Conservation (phyloP, 30 jellyfish, hydroid and myxozoan genomes). For the Chironex yamaguchii region DNA sequence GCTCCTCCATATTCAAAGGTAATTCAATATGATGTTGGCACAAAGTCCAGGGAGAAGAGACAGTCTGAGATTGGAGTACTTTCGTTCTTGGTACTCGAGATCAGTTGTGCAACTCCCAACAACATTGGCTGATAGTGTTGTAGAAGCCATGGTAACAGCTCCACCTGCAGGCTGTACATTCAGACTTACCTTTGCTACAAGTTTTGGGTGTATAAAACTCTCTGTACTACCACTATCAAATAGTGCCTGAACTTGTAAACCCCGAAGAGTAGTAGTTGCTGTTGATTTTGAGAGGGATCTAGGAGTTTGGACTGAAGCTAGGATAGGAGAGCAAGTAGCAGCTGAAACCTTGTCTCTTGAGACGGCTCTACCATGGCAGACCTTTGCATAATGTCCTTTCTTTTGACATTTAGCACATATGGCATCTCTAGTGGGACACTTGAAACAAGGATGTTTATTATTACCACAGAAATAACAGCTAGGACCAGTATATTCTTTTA, state of each 20-base stretch:
- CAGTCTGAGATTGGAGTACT: neutral
- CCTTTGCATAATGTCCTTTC: slow-evolving; percentile 59
- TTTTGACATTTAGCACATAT: slow-evolving; percentile 59
- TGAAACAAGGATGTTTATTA: slow-evolving; percentile 21
- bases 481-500: neutral
- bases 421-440: slow-evolving; percentile 74
- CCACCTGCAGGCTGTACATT: slow-evolving; percentile 1
- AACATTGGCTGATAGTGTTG: slow-evolving; percentile 31
- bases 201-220: slow-evolving; percentile 33
- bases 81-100: neutral
- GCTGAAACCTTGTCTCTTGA: slow-evolving; percentile 39
- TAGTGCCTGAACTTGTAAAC: slow-evolving; percentile 15
- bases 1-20: slow-evolving; percentile 54
- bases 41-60: slow-evolving; percentile 48
- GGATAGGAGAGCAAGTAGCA: slow-evolving; percentile 9
- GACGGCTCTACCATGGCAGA: slow-evolving; percentile 20
- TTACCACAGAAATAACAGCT: slow-evolving; percentile 43
- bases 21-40: slow-evolving; percentile 59
- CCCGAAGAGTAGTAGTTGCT: slow-evolving; percentile 22
- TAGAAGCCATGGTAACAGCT: slow-evolving; percentile 53
- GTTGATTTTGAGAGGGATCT: slow-evolving; percentile 27
- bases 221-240: slow-evolving; percentile 61
- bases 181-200: slow-evolving; percentile 12
- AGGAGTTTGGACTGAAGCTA: slow-evolving; percentile 33
- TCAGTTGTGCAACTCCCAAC: slow-evolving; percentile 27